phyloP scores from a whole-genome alignment of 2,113 vertebrate genomes.

The Malurus melanocephalus region DNA sequence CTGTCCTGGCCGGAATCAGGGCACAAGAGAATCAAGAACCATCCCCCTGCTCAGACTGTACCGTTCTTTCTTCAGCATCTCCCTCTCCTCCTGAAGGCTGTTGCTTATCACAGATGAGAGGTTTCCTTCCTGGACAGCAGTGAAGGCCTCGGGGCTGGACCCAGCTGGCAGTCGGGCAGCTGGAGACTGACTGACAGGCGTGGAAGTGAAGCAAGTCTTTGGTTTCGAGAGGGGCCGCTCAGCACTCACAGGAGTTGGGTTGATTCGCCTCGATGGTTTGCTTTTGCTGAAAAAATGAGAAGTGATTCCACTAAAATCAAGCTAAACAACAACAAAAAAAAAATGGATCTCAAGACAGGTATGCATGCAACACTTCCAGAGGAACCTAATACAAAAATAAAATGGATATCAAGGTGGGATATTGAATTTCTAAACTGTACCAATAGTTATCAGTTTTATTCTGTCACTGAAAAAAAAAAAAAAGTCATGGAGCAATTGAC shows the following conservation, averaged over 20 bases:
- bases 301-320: neutral
- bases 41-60: slow-evolving; percentile 49
- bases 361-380: neutral
- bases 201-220: slow-evolving; percentile 95
- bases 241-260: slow-evolving; percentile 91
- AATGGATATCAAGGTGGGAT: neutral
- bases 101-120: slow-evolving; percentile 4
- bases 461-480: neutral
- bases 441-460: neutral
- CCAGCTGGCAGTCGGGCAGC: slow-evolving; percentile 62
- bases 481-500: fast-evolving
- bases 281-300: slow-evolving; percentile 73
- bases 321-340: neutral
- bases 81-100: slow-evolving; percentile 91
- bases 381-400: neutral
- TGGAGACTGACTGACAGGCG: slow-evolving; percentile 79
- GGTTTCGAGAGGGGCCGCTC: slow-evolving; percentile 89
- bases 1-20: neutral
- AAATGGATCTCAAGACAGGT: neutral
- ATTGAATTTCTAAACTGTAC: neutral
- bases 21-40: neutral
- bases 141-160: slow-evolving; percentile 64
- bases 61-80: slow-evolving; percentile 92
- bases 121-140: slow-evolving; percentile 55
- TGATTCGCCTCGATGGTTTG: slow-evolving; percentile 93